Evolutionary conservation across 2,113 vertebrate genomes (phyloP).

Genomic region (Candoia aspera): DNA sequence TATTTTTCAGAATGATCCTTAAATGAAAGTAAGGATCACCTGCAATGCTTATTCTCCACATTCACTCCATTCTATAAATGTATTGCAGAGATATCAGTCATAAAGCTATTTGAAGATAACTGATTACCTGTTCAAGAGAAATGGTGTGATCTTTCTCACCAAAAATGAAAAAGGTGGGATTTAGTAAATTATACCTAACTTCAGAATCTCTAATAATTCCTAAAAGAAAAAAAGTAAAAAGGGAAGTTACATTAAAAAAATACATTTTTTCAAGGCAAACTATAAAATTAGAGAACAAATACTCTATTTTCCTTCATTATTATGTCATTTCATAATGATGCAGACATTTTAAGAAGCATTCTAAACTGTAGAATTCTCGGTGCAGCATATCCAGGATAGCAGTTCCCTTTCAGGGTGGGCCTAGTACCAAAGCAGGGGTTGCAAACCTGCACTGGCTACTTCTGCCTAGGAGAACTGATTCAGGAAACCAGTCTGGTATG

Average conservation of each 20-base stretch:
- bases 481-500: background rate
- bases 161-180: conserved; percentile 91
- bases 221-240: conserved; percentile 54
- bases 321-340: background rate
- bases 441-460: background rate
- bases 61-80: background rate
- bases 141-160: conserved; percentile 85
- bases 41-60: background rate
- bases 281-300: conserved; percentile 1
- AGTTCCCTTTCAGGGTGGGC: background rate
- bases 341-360: background rate
- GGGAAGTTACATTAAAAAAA: conserved; percentile 33
- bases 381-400: background rate
- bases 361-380: background rate
- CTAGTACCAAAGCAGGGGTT: background rate
- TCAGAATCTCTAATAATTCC: conserved; percentile 84
- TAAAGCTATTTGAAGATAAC: background rate
- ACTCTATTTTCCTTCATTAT: conserved; percentile 6
- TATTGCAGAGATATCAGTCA: background rate
- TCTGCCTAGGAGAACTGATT: background rate
- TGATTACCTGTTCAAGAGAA: conserved; percentile 83
- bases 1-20: background rate
- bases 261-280: background rate
- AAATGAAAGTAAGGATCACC: background rate
- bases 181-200: conserved; percentile 79